Evolutionary conservation across 2,113 vertebrate species (phyloP), one percentile per base, ranked within the genome.

Genomic region (Saguinus imperator): DNA sequence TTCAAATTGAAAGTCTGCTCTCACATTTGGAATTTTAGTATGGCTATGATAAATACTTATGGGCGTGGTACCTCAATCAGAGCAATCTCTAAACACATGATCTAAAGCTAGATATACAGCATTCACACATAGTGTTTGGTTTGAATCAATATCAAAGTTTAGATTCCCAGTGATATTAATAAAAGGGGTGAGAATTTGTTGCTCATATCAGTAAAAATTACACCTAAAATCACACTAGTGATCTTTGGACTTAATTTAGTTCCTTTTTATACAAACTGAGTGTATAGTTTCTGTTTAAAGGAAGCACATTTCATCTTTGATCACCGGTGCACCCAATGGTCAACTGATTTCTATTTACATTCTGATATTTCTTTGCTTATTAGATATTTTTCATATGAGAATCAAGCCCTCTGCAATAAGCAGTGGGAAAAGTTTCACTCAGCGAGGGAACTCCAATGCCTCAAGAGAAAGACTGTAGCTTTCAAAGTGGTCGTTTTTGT

Each of bases 401-500:
- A 75, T 61, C n/a, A 48, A 40, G 9, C 7, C 17, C 9, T 93
- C 32, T 79, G 50, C 9, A 52, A 6, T 57, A 89, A 77, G 68
- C 21, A 61, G 5, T 7, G 7, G 16, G 12, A 11, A n/a, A 27
- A 89, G 21, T 52, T 68, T 77, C 43, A 66, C 9, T 76, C 5
- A 32, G 18, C 27, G 32, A 75, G 35, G 35, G 14, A 50, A 52
- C 37, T 35, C 6, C 16, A 58, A 2, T 12, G 50, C 21, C 14
- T 20, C 37, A 68, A 37, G 55, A 70, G 6, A 92, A 89, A 91
- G 32, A 23, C 1, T 5, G 0, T 64, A 52, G 29, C 37, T 84
- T 93, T 79, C 61, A 73, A 72, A 90, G 84, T 1, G 58, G 45
- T 87, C 94, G 57, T 73, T 92, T 94, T 77, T 82, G 64, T 84